Base-by-base conservation (phyloP, 2,888 invertebrate species). In the Aporophyla lueneburgensis region DNA sequence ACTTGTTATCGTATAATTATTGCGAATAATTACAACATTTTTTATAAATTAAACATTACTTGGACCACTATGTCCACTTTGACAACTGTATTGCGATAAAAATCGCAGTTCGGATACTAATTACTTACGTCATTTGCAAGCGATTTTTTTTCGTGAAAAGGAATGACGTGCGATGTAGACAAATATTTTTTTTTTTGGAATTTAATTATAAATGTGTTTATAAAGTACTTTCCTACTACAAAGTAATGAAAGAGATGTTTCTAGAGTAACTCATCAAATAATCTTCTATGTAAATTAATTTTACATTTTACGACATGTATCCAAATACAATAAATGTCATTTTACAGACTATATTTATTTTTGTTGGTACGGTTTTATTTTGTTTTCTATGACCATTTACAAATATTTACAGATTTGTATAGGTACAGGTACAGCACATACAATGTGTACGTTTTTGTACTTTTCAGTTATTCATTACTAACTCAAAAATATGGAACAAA, bases 1-100 rank as follows among this genome's bases (percentile, higher is more conserved):
- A 88, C 88, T 79, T 62, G 75, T 66, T 87, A 84, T 78, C 84
- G 85, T 81, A 84, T 85, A 87, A 89, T 86, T 88, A 91, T 88
- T 91, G 81, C 84, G 74, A 79, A 84, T 86, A 78, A 69, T 78
- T 65, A 80, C 12, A 74, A 74, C 80, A 82, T 83, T 86, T 86
- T 87, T 70, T 78, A 70, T 75, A 80, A 58, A 83, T 76, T 78
- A 77, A 21, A 75, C 73, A 86, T 76, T 86, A 83, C 74, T 33
- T 33, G 33, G 14, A 70, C 43, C 86, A 85, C 74, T 71, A 65
- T 74, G 73, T 77, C 43, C 51, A 78, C 76, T 79, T 81, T 84
- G 80, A 88, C 85, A 83, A 75, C 51, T 84, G 16, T 58, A 62
- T 75, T 85, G 71, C 74, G 85, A 85, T 85, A 79, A 79, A 77